phyloP scores from a whole-genome alignment of 2,797 vertebrate species.

The Mergus octosetaceus region DNA sequence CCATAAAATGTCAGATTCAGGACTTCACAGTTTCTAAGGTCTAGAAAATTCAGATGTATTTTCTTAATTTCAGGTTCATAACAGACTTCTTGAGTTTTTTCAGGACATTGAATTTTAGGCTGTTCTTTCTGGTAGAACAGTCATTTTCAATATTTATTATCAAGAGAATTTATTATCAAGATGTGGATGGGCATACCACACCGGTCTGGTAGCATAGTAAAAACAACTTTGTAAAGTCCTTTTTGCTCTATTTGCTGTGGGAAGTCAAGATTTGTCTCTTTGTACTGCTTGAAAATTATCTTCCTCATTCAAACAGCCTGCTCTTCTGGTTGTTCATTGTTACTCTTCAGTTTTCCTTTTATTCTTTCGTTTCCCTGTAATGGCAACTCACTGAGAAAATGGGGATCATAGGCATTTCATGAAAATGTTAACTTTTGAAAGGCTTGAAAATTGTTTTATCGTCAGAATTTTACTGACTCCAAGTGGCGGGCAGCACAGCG shows the following conservation, averaged over 20 bases:
- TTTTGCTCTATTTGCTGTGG: not conserved
- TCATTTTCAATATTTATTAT: not conserved
- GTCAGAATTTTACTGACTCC: not conserved
- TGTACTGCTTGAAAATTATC: not conserved
- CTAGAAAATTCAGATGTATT: not conserved
- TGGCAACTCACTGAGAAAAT: not conserved
- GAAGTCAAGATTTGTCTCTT: not conserved
- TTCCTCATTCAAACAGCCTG: not conserved
- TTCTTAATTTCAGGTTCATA: not conserved
- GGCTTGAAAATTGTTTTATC: not conserved
- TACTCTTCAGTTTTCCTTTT: not conserved
- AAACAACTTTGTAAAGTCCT: not conserved
- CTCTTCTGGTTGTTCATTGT: not conserved
- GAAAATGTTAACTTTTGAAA: not conserved
- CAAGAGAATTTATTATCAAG: not conserved
- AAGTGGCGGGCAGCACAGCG: not conserved
- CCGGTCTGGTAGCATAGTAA: not conserved
- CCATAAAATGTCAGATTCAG: not conserved
- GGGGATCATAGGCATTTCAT: not conserved
- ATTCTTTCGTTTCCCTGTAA: not conserved
- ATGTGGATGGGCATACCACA: not conserved
- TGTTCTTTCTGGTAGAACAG: not conserved
- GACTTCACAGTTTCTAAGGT: not conserved
- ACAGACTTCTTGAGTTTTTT: not conserved
- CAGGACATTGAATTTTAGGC: not conserved